A percentile compares a stretch with the other conserved stretches of the same genome.
Evolutionary conservation across 35 echinoderm and acorn worm genomes (phyloP).

Genomic region (Heliocidaris erythrogramma): DNA sequence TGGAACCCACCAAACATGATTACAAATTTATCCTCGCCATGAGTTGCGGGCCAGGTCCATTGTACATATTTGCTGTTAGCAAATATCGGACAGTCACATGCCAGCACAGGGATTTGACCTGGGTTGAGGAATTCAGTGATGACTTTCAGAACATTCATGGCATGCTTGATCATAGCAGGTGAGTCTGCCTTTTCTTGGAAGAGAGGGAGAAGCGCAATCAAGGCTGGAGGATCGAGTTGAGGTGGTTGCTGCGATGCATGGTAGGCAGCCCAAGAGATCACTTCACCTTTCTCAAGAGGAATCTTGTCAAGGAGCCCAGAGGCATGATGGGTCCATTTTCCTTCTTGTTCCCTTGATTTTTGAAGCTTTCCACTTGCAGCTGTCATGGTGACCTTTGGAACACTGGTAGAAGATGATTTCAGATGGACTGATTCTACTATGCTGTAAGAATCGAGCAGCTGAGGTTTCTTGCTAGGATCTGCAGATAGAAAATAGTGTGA

Average conservation of each 20-base stretch:
- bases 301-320: neutral
- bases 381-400: neutral
- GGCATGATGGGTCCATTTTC: neutral
- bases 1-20: slow-evolving; percentile 65
- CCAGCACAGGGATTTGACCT: slow-evolving; percentile 62
- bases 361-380: neutral
- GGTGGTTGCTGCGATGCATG: slow-evolving; percentile 32
- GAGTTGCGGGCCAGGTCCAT: slow-evolving; percentile 42
- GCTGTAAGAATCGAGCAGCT: neutral
- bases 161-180: slow-evolving; percentile 66
- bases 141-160: slow-evolving; percentile 44
- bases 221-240: neutral
- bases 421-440: neutral
- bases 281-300: neutral
- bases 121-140: slow-evolving; percentile 56
- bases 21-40: slow-evolving; percentile 51
- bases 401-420: neutral
- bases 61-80: slow-evolving; percentile 61
- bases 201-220: slow-evolving; percentile 52
- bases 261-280: slow-evolving; percentile 53
- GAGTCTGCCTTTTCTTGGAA: slow-evolving; percentile 65
- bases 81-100: slow-evolving; percentile 55
- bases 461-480: neutral
- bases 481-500: neutral
- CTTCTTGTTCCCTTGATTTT: neutral